Base-by-base conservation (phyloP, 1,140 invertebrate genomes). In the Caenorhabditis remanei region DNA sequence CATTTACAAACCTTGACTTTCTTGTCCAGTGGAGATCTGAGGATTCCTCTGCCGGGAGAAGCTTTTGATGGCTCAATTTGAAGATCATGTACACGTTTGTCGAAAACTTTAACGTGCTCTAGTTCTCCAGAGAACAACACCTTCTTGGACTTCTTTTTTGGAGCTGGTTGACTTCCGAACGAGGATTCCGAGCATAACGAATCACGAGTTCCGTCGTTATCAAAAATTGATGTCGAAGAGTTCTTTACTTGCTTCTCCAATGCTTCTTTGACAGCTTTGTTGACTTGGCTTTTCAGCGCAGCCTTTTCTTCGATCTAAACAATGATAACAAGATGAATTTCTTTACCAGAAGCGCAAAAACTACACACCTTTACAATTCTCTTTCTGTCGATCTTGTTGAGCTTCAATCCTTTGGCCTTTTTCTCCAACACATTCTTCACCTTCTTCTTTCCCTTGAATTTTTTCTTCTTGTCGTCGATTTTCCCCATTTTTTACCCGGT, bases 401-500 rank as follows among this genome's bases (percentile, higher is more conserved):
- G 65, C 41, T 85, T 82, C 32, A 88, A 41, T 56, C 87, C 87
- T 50, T 88, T 88, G 11, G 84, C 84, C 61, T 88, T 88, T 55
- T 88, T 88, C 21, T 88, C 87, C 55, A 85, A 48, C 65, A 85
- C 67, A 88, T 79, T 88, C 32, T 85, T 85, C 19, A 85, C 87
- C 84, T 88, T 88, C 87, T 88, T 88, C 43, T 88, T 88, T 2
- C 87, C 87, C 24, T 88, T 88, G 48, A 55, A 79, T 79, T 88
- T 88, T 21, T 58, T 71, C 53, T 48, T 58, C 24, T 56, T 55
- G n/a, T 79, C 71, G 14, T 71, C 86, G 14, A 86, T 21, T 61
- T 87, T 87, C 46, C 46, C 71, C 86, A 87, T 87, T 86, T 84
- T 53, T 79, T 79, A 50, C 43, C 71, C 43, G 46, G 40, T 32